A percentile compares a stretch with the other conserved stretches of the same genome.
Evolutionary conservation across 1,140 invertebrate genomes (phyloP).

Genomic region (Apis dorsata): DNA sequence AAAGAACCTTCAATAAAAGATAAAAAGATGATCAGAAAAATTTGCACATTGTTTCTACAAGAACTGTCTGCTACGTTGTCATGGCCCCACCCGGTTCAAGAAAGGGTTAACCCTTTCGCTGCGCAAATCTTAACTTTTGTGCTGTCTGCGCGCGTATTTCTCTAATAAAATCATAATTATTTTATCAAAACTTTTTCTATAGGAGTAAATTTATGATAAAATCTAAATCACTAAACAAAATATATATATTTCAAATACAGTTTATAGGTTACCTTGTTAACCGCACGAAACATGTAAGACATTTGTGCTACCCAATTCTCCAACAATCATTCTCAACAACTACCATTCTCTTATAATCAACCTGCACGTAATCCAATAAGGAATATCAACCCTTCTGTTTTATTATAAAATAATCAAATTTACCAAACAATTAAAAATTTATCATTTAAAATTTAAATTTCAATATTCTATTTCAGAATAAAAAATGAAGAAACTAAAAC

Average conservation of each 20-base stretch:
- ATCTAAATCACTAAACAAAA: not conserved
- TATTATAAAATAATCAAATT: too few species aligned
- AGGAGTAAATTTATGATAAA: too few species aligned
- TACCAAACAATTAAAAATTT: not conserved
- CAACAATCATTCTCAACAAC: too few species aligned
- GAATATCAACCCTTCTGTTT: not conserved
- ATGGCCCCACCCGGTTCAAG: slow-evolving; percentile 44
- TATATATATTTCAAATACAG: not conserved
- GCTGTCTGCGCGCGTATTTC: not conserved
- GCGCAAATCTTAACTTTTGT: slow-evolving; percentile 10
- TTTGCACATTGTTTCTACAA: slow-evolving; percentile 14
- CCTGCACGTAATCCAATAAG: not conserved
- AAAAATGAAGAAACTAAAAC: not conserved
- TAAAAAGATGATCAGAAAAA: not conserved
- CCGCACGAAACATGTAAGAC: not conserved
- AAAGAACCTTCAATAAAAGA: not conserved
- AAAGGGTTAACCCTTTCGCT: slow-evolving; percentile 29
- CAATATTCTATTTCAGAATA: too few species aligned
- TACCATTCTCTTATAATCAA: not conserved
- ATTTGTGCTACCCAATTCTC: not conserved
- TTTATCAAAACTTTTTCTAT: too few species aligned
- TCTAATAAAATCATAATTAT: not conserved
- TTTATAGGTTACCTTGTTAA: slow-evolving; percentile 28
- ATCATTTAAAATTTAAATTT: not conserved
- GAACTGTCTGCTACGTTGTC: slow-evolving; percentile 31